These are phyloP conservation scores for Bucco capensis DNA, from an alignment of 2,113 vertebrate species.

Conservation along the genomic window DNA sequence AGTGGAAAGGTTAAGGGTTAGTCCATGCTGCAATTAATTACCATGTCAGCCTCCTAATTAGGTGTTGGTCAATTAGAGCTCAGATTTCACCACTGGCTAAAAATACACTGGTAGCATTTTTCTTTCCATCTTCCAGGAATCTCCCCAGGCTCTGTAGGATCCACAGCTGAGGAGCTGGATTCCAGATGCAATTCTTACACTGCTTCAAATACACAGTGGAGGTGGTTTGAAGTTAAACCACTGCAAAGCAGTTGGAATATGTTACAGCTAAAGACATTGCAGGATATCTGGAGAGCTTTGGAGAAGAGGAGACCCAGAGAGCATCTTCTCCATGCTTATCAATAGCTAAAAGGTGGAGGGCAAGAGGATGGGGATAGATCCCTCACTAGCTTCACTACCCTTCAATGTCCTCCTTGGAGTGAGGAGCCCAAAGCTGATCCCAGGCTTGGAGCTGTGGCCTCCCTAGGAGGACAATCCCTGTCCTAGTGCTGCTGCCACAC, in stretches of 20 bases:
- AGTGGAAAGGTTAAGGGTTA: constrained; percentile 44
- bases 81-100: neutral
- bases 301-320: no score
- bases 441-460: no score
- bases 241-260: neutral
- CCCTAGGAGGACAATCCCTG: no score
- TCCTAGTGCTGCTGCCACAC: no score
- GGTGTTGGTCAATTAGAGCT: neutral
- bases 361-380: no score
- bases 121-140: neutral
- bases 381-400: no score
- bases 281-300: no score
- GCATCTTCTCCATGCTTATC: no score
- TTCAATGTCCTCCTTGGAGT: no score
- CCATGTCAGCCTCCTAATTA: constrained; percentile 29
- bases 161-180: neutral
- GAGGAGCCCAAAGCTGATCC: no score
- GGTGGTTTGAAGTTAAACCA: neutral
- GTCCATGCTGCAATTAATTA: constrained; percentile 23
- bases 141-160: neutral
- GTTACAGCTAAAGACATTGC: no score
- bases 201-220: neutral
- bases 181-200: neutral
- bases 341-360: no score
- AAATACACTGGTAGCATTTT: neutral